Percentiles rank a stretch among this genome's conserved stretches.
phyloP scores from a whole-genome alignment of 2,888 invertebrate genomes.

The Agriopis marginaria region DNA sequence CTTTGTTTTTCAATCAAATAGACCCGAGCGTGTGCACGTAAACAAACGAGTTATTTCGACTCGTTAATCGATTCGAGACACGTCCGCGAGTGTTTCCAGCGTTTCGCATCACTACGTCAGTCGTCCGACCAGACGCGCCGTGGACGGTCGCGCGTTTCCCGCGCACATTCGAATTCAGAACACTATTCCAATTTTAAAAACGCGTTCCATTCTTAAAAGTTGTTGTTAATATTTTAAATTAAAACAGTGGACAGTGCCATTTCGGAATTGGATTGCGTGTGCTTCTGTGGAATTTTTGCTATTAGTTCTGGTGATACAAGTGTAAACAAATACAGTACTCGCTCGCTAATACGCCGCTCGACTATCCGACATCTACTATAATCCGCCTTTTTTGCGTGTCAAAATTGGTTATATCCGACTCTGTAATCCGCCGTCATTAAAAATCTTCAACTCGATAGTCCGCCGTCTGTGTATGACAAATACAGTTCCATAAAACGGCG shows the following conservation, averaged over 20 bases:
- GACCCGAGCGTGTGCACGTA: conserved; percentile 24
- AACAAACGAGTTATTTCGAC: conserved; percentile 38
- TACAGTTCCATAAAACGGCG: too few species aligned
- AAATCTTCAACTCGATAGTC: too few species aligned
- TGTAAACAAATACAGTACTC: conserved; percentile 9
- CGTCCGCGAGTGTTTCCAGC: conserved; percentile 35
- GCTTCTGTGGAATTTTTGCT: conserved; percentile 44
- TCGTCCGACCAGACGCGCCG: conserved; percentile 62
- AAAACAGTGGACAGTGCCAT: conserved; percentile 26
- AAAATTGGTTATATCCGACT: too few species aligned
- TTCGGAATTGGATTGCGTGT: conserved; percentile 34
- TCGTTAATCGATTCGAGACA: conserved; percentile 39
- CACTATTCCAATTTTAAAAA: conserved; percentile 25
- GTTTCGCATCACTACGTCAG: conserved; percentile 70
- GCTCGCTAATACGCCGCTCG: too few species aligned
- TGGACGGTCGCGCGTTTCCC: conserved; percentile 62
- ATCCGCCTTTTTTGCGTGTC: too few species aligned
- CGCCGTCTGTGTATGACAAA: too few species aligned
- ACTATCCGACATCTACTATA: too few species aligned
- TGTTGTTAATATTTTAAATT: conserved; percentile 21
- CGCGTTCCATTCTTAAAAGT: conserved; percentile 22
- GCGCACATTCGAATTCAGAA: conserved; percentile 37
- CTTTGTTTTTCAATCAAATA: conserved; percentile 25
- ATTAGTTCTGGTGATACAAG: conserved; percentile 64
- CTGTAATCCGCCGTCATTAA: too few species aligned